phyloP scores from a whole-genome alignment of 2,888 invertebrate genomes.

The Cosmopolites sordidus region DNA sequence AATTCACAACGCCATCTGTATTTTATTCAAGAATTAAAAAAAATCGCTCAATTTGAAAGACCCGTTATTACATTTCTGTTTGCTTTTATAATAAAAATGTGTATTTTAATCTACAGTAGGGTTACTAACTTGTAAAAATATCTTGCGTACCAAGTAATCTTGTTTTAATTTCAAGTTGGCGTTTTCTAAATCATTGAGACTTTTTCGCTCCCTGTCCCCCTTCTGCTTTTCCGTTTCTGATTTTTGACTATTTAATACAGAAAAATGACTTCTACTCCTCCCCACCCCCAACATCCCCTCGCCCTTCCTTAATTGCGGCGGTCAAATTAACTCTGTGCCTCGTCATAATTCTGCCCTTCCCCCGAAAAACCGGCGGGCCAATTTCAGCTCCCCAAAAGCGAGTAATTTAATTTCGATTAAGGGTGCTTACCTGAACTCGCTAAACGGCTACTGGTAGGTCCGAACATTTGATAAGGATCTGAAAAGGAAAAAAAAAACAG shows the following conservation, averaged over 20 bases:
- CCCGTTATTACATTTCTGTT: too few relatives aligned
- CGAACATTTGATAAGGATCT: slow-evolving; percentile 99
- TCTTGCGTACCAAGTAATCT: too few relatives aligned
- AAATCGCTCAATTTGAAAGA: too few relatives aligned
- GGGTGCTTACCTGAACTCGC: slow-evolving; percentile 81
- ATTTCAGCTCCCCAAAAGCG: slow-evolving; percentile 10
- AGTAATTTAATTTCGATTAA: slow-evolving; percentile 31
- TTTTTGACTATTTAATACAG: slow-evolving; percentile 18
- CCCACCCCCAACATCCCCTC: not conserved
- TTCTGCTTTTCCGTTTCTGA: slow-evolving; percentile 13
- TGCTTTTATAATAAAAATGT: too few relatives aligned
- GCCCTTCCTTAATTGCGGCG: slow-evolving; percentile 14
- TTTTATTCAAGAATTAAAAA: too few relatives aligned
- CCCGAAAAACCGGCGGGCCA: not conserved
- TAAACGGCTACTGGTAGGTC: slow-evolving; percentile 91
- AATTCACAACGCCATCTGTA: too few relatives aligned
- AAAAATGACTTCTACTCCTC: not conserved
- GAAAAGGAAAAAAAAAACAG: slow-evolving; percentile 46
- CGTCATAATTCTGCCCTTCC: too few relatives aligned
- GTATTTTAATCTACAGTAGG: too few relatives aligned
- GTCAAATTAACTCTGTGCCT: slow-evolving; percentile 12
- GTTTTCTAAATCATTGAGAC: slow-evolving; percentile 16
- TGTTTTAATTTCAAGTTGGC: slow-evolving; percentile 15
- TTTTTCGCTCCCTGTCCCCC: slow-evolving; percentile 1
- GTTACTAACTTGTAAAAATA: too few relatives aligned